Evolutionary conservation across 2,113 vertebrate species (phyloP), one percentile per base, ranked within the genome.

Genomic region (Carassius carassius): DNA sequence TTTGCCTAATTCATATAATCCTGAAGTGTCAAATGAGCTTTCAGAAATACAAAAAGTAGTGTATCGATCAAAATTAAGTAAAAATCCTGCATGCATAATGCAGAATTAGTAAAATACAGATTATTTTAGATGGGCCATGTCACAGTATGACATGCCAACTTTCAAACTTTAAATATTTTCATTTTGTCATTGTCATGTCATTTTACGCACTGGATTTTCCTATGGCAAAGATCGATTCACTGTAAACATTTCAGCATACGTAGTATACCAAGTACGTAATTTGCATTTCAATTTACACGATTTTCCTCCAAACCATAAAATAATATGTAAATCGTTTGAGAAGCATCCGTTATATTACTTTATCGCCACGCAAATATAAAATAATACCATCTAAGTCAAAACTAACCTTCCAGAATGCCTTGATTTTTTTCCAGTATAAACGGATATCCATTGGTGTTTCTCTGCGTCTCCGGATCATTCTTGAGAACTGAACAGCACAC

Each of bases 351-450:
- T 35, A 11, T 60, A 10, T 41, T 23, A 8, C 44, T 19, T 4
- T 41, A 6, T 29, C 54, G 12, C n/a, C 49, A 60, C 17, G 9
- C 19, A 67, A 49, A 73, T 9, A 11, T 44, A 44, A 44, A 10
- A 44, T 12, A 47, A 47, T 47, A 44, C 2, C 9, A 44, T 44
- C 7, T 41, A 44, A 47, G 29, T 51, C 4, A 65, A 44, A 56
- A 5, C 41, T n/a, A 94, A 95, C 94, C 94, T 95, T 94, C 3
- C 94, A 44, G 83, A 94, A 95, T 1, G 63, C 72, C 89, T 92
- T 95, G 10, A 94, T 63, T 74, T 90, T 93, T 47, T 84, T 92
- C 94, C 94, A 95, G 63, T 86, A 91, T 11, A 51, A 65, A 0
- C 73, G 90, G 3, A 91, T 49, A 86, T 92, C 90, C 88, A 86